Percentiles rank a stretch among this genome's conserved stretches.
phyloP scores from a whole-genome alignment of 2,888 invertebrate genomes.

The Microctonus brassicae region DNA sequence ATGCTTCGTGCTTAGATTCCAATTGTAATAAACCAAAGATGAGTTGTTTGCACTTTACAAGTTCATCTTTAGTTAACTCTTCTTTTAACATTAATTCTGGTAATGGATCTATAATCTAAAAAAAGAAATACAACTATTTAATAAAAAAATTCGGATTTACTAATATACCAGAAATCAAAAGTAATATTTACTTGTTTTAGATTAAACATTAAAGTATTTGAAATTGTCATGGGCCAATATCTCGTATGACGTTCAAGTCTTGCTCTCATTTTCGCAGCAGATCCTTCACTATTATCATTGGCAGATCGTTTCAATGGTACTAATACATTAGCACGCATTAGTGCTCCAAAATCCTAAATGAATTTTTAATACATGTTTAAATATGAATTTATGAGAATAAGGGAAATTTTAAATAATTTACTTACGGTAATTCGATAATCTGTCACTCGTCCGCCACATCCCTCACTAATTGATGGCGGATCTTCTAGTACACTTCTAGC shows the following conservation, averaged over 20 bases:
- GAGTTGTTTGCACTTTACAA: slow-evolving; percentile 87
- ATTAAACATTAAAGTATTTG: slow-evolving; percentile 89
- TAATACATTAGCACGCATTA: slow-evolving; percentile 88
- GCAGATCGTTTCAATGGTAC: slow-evolving; percentile 76
- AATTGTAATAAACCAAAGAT: slow-evolving; percentile 84
- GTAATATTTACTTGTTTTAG: slow-evolving; percentile 76
- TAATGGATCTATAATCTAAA: slow-evolving; percentile 84
- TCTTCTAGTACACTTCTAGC: slow-evolving; percentile 91
- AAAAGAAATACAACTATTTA: too few relatives aligned
- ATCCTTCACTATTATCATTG: slow-evolving; percentile 69
- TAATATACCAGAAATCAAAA: not conserved
- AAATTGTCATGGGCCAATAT: slow-evolving; percentile 91
- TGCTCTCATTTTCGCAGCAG: slow-evolving; percentile 77
- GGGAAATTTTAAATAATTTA: slow-evolving; percentile 8
- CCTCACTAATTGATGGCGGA: slow-evolving; percentile 95
- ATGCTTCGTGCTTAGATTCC: slow-evolving; percentile 86
- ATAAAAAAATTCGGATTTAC: slow-evolving; percentile 5
- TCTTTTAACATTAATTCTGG: slow-evolving; percentile 86
- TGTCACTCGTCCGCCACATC: slow-evolving; percentile 92
- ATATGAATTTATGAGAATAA: slow-evolving; percentile 23
- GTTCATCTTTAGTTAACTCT: slow-evolving; percentile 86
- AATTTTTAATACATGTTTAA: slow-evolving; percentile 52
- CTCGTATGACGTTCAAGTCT: slow-evolving; percentile 84
- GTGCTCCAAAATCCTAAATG: slow-evolving; percentile 86
- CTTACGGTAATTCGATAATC: slow-evolving; percentile 83